Conservation (phyloP, 2,113 vertebrate species). For the Rhinolophus ferrumequinum region DNA sequence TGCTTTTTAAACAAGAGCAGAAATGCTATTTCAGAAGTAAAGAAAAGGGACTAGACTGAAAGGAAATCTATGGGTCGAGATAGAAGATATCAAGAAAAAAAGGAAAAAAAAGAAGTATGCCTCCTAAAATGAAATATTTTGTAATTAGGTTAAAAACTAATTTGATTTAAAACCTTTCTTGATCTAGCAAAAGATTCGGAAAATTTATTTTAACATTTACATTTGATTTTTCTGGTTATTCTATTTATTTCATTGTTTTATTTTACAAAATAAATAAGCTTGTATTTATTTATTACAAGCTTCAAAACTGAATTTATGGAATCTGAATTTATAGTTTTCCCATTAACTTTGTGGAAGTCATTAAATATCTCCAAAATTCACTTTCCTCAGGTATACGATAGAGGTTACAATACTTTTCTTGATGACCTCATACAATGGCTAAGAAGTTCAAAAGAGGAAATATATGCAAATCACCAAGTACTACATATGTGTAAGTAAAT, state of each 20-base stretch:
- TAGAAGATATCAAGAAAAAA: not conserved
- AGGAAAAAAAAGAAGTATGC: not conserved
- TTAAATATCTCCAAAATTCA: slow-evolving; percentile 41
- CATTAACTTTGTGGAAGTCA: slow-evolving; percentile 23
- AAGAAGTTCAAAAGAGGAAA: slow-evolving; percentile 45
- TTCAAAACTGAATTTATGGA: slow-evolving; percentile 3
- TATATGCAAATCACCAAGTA: slow-evolving; percentile 30
- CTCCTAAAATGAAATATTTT: slow-evolving; percentile 7
- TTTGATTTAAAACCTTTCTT: not conserved
- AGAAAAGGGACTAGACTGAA: not conserved
- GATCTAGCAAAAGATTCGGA: not conserved
- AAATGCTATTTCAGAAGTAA: slow-evolving; percentile 22
- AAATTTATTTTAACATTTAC: slow-evolving; percentile 18
- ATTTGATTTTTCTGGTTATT: not conserved
- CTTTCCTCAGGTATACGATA: slow-evolving; percentile 31
- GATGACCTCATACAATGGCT: slow-evolving; percentile 11
- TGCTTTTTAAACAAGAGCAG: not conserved
- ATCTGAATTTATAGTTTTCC: not conserved
- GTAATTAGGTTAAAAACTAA: not conserved
- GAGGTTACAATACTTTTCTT: slow-evolving; percentile 11
- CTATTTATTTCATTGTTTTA: not conserved
- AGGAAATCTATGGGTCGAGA: not conserved
- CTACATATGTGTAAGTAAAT: slow-evolving; percentile 33
- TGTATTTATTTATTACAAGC: not conserved
- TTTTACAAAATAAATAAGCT: slow-evolving; percentile 21